phyloP scores from a whole-genome alignment of 1,140 invertebrate genomes.

The Zaprionus davidi region DNA sequence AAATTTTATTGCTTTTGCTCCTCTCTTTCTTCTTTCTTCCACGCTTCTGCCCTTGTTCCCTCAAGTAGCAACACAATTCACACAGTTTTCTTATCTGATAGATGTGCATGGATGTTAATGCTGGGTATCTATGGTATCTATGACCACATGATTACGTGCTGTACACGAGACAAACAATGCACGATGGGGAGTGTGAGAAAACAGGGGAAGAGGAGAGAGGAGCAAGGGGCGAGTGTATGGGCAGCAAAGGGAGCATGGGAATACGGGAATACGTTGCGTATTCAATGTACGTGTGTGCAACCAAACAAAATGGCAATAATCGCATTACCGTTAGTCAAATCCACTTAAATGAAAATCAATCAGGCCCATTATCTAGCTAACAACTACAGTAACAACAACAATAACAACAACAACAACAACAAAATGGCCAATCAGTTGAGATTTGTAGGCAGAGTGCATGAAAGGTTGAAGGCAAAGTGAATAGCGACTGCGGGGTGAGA shows the following conservation, averaged over 20 bases:
- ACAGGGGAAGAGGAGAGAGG: background rate
- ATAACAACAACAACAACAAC: slow-evolving; percentile 1
- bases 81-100: slow-evolving; percentile 13
- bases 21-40: background rate
- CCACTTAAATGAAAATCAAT: slow-evolving; percentile 73
- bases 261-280: slow-evolving; percentile 10
- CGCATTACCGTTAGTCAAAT: slow-evolving; percentile 66
- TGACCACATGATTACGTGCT: slow-evolving; percentile 37
- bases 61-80: background rate
- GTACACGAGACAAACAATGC: background rate
- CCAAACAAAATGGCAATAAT: slow-evolving; percentile 60
- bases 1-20: background rate
- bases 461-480: slow-evolving; percentile 40
- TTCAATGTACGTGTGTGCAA: slow-evolving; percentile 10
- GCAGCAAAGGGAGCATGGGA: background rate
- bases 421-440: slow-evolving; percentile 58
- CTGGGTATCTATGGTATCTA: slow-evolving; percentile 21
- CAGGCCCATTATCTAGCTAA: slow-evolving; percentile 62
- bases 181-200: background rate
- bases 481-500: background rate
- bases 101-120: slow-evolving; percentile 3
- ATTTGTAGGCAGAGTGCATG: slow-evolving; percentile 40
- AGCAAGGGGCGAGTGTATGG: background rate
- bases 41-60: too few relatives aligned
- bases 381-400: slow-evolving; percentile 41